Evolutionary conservation across 2,797 vertebrate species (phyloP).

Genomic region (Paratrypauchen microcephalus): DNA sequence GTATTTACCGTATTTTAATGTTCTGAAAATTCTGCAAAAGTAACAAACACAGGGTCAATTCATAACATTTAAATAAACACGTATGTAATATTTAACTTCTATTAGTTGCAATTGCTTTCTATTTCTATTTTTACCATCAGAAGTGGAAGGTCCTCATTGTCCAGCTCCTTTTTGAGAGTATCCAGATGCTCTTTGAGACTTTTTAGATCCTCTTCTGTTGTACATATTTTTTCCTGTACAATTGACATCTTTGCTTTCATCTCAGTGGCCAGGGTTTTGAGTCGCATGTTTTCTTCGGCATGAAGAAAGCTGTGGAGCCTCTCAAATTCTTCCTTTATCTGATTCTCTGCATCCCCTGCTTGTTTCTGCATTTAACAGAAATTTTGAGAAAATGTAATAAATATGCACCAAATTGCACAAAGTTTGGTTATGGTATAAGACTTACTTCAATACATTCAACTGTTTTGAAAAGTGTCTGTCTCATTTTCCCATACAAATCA

Average conservation of each 20-base stretch:
- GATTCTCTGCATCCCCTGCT: conserved; percentile 65
- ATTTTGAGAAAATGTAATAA: background rate
- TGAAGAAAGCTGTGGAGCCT: conserved; percentile 59
- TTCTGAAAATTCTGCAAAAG: conserved; percentile 71
- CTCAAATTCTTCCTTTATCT: conserved; percentile 73
- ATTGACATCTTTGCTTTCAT: conserved; percentile 57
- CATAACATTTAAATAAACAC: background rate
- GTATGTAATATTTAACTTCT: background rate
- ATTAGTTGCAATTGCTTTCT: background rate
- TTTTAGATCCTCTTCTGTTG: conserved; percentile 37
- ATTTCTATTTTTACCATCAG: conserved; percentile 38
- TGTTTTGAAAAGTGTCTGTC: conserved; percentile 44
- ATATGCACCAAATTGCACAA: background rate
- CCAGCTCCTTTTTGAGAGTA: conserved; percentile 69
- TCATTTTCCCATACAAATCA: conserved; percentile 58
- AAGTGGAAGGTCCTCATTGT: conserved; percentile 65
- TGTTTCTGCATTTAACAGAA: conserved; percentile 58
- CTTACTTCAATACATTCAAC: conserved; percentile 70
- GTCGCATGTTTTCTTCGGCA: conserved; percentile 60
- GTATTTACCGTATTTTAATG: conserved; percentile 73
- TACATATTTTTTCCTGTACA: conserved; percentile 40
- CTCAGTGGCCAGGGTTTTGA: conserved; percentile 61
- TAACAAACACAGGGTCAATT: conserved; percentile 9
- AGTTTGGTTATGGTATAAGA: background rate
- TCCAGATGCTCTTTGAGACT: conserved; percentile 57